Conservation (phyloP, 2,797 vertebrate species). For the Anolis apletophallus region DNA sequence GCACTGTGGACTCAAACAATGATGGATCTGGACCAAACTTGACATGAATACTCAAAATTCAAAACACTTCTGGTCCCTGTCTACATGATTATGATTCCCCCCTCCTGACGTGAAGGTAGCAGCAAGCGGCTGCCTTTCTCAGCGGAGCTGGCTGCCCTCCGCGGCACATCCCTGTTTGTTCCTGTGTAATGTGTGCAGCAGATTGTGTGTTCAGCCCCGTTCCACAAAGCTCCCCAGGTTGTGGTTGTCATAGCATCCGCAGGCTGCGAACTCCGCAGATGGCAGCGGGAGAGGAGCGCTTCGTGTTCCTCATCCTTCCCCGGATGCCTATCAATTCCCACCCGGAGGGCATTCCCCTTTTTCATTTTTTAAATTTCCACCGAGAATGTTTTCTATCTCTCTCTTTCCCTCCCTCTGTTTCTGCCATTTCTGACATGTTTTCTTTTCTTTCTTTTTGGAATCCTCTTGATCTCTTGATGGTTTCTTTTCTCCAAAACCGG, state of each 20-base stretch:
- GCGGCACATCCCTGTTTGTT: no score
- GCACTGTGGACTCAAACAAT: no score
- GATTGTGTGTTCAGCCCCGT: no score
- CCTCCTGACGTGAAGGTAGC: neutral
- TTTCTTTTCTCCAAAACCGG: no score
- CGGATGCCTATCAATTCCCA: neutral
- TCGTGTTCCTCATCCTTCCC: neutral
- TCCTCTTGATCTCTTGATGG: no score
- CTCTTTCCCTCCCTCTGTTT: neutral
- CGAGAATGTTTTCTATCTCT: neutral
- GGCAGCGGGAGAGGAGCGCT: no score
- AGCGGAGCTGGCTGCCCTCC: no score
- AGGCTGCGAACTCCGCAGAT: neutral
- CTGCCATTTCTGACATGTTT: neutral
- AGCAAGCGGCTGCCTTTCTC: neutral
- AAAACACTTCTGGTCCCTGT: no score
- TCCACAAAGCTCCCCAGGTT: neutral
- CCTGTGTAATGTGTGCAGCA: neutral
- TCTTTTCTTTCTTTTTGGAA: neutral
- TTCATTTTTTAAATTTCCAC: neutral
- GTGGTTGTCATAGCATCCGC: neutral
- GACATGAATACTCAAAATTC: no score
- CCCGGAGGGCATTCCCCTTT: neutral
- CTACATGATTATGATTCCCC: no score
- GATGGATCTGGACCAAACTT: no score